These are phyloP conservation scores for Scomber colias DNA, from an alignment of 2,113 vertebrate species.

Conservation along the genomic window DNA sequence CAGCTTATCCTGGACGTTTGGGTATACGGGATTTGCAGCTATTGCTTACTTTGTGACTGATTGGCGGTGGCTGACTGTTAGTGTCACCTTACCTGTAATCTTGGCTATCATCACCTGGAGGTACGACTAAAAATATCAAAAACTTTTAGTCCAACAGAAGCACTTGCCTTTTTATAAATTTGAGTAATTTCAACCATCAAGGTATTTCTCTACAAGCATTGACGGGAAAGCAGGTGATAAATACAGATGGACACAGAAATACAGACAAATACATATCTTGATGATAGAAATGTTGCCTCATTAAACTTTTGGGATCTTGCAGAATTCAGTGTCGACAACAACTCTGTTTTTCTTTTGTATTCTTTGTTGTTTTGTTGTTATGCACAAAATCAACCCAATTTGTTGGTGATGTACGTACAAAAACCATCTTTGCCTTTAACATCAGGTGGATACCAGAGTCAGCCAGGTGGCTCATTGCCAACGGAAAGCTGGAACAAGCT, in stretches of 20 bases:
- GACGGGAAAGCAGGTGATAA: too few relatives aligned
- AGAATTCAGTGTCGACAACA: too few relatives aligned
- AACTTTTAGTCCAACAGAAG: not conserved
- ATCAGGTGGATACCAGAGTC: conserved; percentile 94
- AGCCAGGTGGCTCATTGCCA: conserved; percentile 92
- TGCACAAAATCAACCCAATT: too few relatives aligned
- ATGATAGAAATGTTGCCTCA: not conserved
- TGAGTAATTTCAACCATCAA: too few relatives aligned
- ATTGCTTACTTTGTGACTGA: conserved; percentile 82
- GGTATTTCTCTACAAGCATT: too few relatives aligned
- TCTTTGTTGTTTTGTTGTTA: not conserved
- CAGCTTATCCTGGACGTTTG: conserved; percentile 82
- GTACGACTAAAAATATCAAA: conserved; percentile 55
- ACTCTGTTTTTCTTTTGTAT: too few relatives aligned
- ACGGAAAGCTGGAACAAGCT: conserved; percentile 86
- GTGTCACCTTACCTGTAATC: conserved; percentile 75
- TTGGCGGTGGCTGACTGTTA: conserved; percentile 80
- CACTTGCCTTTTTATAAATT: too few relatives aligned
- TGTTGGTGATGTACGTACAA: too few relatives aligned
- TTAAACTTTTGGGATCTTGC: not conserved
- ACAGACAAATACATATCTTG: too few relatives aligned
- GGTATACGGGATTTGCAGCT: conserved; percentile 57
- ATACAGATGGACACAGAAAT: too few relatives aligned
- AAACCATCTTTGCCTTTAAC: not conserved
- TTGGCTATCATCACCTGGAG: conserved; percentile 80